These are phyloP conservation scores for Pasiphila rectangulata DNA, from an alignment of 2,888 invertebrate genomes.

Conservation along the genomic window DNA sequence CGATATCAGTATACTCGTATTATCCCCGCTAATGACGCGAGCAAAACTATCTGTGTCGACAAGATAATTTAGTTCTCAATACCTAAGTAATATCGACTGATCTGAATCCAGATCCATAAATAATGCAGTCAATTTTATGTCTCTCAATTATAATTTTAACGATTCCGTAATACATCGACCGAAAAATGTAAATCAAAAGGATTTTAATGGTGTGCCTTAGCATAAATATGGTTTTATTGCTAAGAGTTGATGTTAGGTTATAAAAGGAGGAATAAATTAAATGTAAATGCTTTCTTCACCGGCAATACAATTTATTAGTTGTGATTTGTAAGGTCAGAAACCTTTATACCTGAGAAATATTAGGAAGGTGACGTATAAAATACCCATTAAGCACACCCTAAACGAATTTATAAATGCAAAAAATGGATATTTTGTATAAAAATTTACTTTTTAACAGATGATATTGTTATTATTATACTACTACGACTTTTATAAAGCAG, in stretches of 20 bases:
- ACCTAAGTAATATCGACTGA: conserved; percentile 7
- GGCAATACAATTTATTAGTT: neutral
- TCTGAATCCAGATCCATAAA: conserved; percentile 21
- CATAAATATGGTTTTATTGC: conserved; percentile 29
- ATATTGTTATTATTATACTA: too few relatives aligned
- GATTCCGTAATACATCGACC: conserved; percentile 30
- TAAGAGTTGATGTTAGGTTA: conserved; percentile 22
- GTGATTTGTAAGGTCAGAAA: neutral
- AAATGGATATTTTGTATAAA: too few relatives aligned
- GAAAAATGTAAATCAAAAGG: conserved; percentile 24
- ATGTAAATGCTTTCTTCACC: neutral
- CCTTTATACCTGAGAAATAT: too few relatives aligned
- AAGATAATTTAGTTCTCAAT: neutral
- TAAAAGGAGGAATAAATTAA: conserved; percentile 14
- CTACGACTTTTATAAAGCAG: too few relatives aligned
- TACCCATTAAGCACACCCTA: too few relatives aligned
- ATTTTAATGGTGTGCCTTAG: conserved; percentile 26
- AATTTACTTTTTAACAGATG: too few relatives aligned
- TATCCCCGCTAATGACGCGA: too few relatives aligned
- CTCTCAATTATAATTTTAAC: conserved; percentile 31
- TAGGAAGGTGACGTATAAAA: too few relatives aligned
- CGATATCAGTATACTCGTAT: too few relatives aligned
- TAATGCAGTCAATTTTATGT: conserved; percentile 12
- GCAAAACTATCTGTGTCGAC: neutral
- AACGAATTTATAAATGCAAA: too few relatives aligned